A percentile compares a stretch with the other conserved stretches of the same genome.
Conservation (phyloP, 1,140 invertebrate species). For the Leptinotarsa texana region DNA sequence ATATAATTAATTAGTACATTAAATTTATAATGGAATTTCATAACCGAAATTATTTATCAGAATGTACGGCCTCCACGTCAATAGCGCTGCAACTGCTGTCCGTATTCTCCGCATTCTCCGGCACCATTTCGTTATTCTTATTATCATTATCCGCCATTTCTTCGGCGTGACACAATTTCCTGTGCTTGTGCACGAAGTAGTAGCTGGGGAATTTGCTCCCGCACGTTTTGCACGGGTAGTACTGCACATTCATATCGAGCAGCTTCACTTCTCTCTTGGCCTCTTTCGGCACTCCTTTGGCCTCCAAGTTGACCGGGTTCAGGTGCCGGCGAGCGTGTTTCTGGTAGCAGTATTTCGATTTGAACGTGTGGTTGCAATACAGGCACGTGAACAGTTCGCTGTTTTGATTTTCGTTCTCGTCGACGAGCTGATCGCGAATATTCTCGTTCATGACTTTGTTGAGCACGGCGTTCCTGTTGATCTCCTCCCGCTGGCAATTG, state of each 20-base stretch:
- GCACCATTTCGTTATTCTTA: conserved; percentile 51
- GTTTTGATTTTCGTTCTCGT: conserved; percentile 48
- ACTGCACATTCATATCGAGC: conserved; percentile 82
- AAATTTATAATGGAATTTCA: neutral
- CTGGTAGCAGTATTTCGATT: conserved; percentile 80
- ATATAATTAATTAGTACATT: neutral
- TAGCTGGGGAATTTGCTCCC: conserved; percentile 90
- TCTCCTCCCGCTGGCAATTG: conserved; percentile 44
- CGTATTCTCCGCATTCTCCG: conserved; percentile 41
- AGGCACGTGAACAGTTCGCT: conserved; percentile 68
- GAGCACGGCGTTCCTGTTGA: conserved; percentile 53
- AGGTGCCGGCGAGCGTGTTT: conserved; percentile 77
- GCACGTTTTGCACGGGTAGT: conserved; percentile 90
- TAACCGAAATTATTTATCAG: conserved; percentile 10
- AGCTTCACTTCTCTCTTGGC: conserved; percentile 64
- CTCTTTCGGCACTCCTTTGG: conserved; percentile 40
- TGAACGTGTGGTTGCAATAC: conserved; percentile 80
- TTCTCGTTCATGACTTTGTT: conserved; percentile 59
- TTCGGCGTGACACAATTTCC: conserved; percentile 79
- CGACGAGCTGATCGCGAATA: conserved; percentile 54
- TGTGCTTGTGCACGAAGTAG: conserved; percentile 91
- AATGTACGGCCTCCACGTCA: conserved; percentile 45
- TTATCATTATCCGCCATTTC: conserved; percentile 56
- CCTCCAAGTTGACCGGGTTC: conserved; percentile 58
- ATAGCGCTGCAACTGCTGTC: conserved; percentile 46